Evolutionary conservation across 2,888 invertebrate species (phyloP).

Genomic region (Agrenia bidenticulata): DNA sequence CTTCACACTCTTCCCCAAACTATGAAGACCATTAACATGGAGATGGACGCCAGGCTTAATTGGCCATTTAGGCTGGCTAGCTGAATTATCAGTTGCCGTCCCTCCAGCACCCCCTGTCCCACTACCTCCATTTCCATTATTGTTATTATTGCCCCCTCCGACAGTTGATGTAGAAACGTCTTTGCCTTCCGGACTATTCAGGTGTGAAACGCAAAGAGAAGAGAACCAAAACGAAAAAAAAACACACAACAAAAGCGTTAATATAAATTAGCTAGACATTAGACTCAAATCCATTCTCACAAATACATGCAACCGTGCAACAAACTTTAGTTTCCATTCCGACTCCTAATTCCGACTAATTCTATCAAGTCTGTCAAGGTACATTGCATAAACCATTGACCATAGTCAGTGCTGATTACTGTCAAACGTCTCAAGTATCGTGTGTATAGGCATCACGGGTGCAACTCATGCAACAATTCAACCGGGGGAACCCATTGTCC

Average conservation of each 20-base stretch:
- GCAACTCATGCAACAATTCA: background rate
- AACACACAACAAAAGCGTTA: conserved; percentile 19
- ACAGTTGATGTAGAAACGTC: conserved; percentile 44
- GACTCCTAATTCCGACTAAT: too few species aligned
- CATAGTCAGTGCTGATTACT: too few species aligned
- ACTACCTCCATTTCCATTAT: conserved; percentile 13
- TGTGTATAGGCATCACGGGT: too few species aligned
- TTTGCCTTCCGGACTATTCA: conserved; percentile 49
- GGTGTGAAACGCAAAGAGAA: background rate
- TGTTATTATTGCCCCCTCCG: conserved; percentile 18
- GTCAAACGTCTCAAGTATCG: too few species aligned
- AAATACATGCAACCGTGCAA: conserved; percentile 6
- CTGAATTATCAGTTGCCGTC: conserved; percentile 39
- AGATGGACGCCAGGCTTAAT: conserved; percentile 83
- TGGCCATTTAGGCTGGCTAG: conserved; percentile 71
- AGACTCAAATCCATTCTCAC: background rate
- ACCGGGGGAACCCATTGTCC: conserved; percentile 6
- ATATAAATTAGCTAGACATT: conserved; percentile 16
- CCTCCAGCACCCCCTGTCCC: conserved; percentile 10
- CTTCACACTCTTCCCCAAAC: conserved; percentile 57
- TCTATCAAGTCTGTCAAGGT: too few species aligned
- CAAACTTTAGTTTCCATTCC: conserved; percentile 2
- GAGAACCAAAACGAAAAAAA: conserved; percentile 19
- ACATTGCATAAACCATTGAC: too few species aligned
- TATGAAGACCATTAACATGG: conserved; percentile 81